Base-by-base conservation (phyloP, 2,797 vertebrate species). In the Monodelphis domestica region DNA sequence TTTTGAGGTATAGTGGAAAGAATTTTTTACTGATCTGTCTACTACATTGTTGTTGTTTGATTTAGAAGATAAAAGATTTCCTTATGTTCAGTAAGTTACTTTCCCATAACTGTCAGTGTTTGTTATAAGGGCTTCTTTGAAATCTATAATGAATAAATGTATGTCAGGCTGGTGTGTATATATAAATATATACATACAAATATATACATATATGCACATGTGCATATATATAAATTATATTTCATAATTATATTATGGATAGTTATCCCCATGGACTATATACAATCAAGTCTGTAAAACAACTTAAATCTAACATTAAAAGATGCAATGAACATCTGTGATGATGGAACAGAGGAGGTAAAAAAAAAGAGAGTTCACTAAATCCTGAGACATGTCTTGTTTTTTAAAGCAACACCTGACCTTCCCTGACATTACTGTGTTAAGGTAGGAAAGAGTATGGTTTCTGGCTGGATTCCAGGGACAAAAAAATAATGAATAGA, bases 211-310 rank as follows among this genome's bases (percentile, higher is more conserved):
- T n/a, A n/a, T n/a, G n/a, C n/a, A n/a, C n/a, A n/a, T n/a, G n/a
- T n/a, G n/a, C n/a, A n/a, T n/a, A n/a, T n/a, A n/a, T n/a, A n/a
- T n/a, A n/a, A 24, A 33, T 53, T 53, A 12, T 89, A 28, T 9
- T 0, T 53, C 2, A 87, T 10, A 6, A 9, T 28, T 11, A 28
- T 6, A 30, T 54, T 24, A 30, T 26, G 51, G 0, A 45, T 9
- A 7, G 3, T 45, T 78, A 3, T 24, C n/a, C 33, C 6, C 59
- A 30, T 5, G 56, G 12, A 28, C 54, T 7, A 12, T 1, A 24
- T 7, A 21, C 0, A 29, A 2, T 1, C 0, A 1, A 33, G 29
- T 26, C 9, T 0, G 10, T 14, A n/a, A 9, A n/a, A 15, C 17
- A 38, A 6, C 0, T 78, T 17, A 45, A 78, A 63, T 78, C n/a